phyloP scores from a whole-genome alignment of 1,140 invertebrate genomes.

The Radopholus similis region DNA sequence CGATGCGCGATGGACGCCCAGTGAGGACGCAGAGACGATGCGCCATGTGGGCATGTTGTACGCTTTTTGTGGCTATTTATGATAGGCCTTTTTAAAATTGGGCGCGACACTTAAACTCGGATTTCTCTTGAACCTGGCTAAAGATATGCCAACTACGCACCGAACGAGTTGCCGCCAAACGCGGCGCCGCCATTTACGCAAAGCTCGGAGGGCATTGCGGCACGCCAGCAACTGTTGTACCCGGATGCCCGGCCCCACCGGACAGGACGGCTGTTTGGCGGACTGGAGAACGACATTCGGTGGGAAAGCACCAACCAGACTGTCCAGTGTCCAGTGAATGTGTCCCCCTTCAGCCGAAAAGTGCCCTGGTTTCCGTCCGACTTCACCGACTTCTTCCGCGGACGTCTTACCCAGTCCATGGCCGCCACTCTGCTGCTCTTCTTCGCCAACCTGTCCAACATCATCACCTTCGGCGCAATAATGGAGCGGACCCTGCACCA shows the following conservation, averaged over 20 bases:
- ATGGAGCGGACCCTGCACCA: conserved; percentile 59
- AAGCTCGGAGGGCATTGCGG: not conserved
- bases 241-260: conserved; percentile 6
- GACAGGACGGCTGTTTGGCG: conserved; percentile 37
- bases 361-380: conserved; percentile 58
- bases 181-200: not conserved
- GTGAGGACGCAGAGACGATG: conserved; percentile 24
- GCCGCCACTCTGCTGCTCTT: conserved; percentile 60
- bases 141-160: conserved; percentile 12
- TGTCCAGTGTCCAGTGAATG: no score
- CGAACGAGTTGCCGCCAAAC: not conserved
- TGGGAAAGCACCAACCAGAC: not conserved
- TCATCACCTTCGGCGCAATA: conserved; percentile 62
- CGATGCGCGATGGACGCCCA: conserved; percentile 41
- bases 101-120: no score
- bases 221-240: not conserved
- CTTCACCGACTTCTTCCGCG: conserved; percentile 60
- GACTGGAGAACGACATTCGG: conserved; percentile 36
- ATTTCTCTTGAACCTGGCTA: no score
- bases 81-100: no score
- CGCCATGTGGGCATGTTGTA: conserved; percentile 39
- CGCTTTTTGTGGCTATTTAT: no score
- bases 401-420: conserved; percentile 44
- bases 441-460: conserved; percentile 62
- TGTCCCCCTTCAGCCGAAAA: conserved; percentile 31